A percentile compares a stretch with the other conserved stretches of the same genome.
phyloP scores from a whole-genome alignment of 2,888 invertebrate species.

The Anthophora plumipes region DNA sequence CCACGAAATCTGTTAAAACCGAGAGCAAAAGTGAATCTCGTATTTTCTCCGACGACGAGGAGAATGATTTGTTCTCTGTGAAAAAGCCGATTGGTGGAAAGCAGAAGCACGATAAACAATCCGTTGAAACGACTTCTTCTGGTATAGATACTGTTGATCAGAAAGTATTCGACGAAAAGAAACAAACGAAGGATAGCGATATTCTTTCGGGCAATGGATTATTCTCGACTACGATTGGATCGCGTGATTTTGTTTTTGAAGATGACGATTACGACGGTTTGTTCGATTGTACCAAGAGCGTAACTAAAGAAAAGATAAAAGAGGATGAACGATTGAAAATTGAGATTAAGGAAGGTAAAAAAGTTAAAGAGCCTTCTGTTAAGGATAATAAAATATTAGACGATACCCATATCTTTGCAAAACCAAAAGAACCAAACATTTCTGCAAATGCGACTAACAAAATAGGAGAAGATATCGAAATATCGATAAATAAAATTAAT shows the following conservation, averaged over 20 bases:
- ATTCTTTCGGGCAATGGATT: conserved; percentile 41
- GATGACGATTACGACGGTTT: conserved; percentile 74
- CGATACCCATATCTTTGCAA: background rate
- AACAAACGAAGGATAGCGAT: conserved; percentile 38
- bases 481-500: background rate
- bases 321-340: conserved; percentile 28
- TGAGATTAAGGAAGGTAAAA: conserved; percentile 35
- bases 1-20: conserved; percentile 38
- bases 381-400: conserved; percentile 30
- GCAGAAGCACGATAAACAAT: background rate
- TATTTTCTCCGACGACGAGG: conserved; percentile 71
- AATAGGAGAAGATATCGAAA: conserved; percentile 15
- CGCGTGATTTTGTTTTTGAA: conserved; percentile 61
- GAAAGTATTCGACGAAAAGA: conserved; percentile 13
- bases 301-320: background rate
- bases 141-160: conserved; percentile 12
- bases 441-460: background rate
- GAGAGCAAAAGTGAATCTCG: conserved; percentile 49
- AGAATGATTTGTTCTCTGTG: conserved; percentile 65
- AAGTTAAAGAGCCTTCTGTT: conserved; percentile 28
- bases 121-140: background rate
- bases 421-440: background rate
- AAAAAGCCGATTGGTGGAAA: conserved; percentile 18
- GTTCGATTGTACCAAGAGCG: conserved; percentile 65
- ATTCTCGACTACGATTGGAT: conserved; percentile 41